Percentiles rank a stretch among this genome's conserved stretches.
Conservation (phyloP, 2,888 invertebrate genomes). For the Hydrotaea diabolus region DNA sequence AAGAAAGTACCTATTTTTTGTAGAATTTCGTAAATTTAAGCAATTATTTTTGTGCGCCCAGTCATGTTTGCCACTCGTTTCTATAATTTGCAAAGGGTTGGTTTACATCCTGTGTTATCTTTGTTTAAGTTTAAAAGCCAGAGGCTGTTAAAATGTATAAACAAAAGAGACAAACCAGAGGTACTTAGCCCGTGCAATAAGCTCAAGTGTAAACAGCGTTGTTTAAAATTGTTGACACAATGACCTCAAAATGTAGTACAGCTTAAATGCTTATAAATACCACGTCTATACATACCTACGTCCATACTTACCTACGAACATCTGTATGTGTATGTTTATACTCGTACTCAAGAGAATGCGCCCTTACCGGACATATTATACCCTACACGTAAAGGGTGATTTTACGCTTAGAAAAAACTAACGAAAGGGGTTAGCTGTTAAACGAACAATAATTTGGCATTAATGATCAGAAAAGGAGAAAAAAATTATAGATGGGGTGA, state of each 20-base stretch:
- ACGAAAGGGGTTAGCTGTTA: too few relatives aligned
- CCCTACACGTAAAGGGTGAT: too few relatives aligned
- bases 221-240: conserved; percentile 64
- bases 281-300: conserved; percentile 5
- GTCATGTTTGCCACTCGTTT: not conserved
- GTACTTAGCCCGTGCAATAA: conserved; percentile 42
- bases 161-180: conserved; percentile 27
- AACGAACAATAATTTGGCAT: too few relatives aligned
- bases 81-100: conserved; percentile 2
- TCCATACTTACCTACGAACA: not conserved
- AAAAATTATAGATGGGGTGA: too few relatives aligned
- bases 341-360: too few relatives aligned
- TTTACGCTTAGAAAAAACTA: too few relatives aligned
- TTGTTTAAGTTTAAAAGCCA: conserved; percentile 25
- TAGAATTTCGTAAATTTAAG: not conserved
- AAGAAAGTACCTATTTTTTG: not conserved
- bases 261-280: conserved; percentile 66
- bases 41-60: not conserved
- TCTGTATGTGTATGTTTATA: not conserved
- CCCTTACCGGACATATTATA: too few relatives aligned
- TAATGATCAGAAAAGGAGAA: too few relatives aligned
- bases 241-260: conserved; percentile 66
- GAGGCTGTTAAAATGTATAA: not conserved
- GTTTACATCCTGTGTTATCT: not conserved
- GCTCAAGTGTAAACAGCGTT: conserved; percentile 66